Evolutionary conservation across 2,797 vertebrate species (phyloP).

Genomic region (Rhinogobio ventralis): DNA sequence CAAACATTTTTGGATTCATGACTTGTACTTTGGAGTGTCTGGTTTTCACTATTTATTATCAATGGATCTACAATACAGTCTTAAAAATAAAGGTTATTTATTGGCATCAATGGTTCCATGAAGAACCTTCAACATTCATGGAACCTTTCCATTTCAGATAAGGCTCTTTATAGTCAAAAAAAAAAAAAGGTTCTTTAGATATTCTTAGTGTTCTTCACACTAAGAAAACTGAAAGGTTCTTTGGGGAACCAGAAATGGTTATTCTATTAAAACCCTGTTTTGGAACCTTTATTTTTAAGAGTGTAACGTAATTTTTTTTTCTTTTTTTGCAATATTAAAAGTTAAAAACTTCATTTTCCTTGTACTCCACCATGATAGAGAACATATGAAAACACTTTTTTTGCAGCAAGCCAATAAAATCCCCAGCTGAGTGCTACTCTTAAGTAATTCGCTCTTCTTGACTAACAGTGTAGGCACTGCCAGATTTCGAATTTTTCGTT

Average conservation of each 20-base stretch:
- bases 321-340: neutral
- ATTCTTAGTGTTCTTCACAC: neutral
- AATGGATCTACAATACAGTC: neutral
- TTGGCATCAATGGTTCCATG: neutral
- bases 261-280: neutral
- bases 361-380: slow-evolving; percentile 8
- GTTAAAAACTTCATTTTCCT: neutral
- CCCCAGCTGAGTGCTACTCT: slow-evolving; percentile 23
- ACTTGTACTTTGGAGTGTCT: neutral
- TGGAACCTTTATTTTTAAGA: neutral
- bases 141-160: neutral
- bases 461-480: slow-evolving; percentile 42
- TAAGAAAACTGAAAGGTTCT: neutral
- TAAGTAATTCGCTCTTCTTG: slow-evolving; percentile 10
- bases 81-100: neutral
- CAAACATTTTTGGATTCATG: neutral
- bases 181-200: neutral
- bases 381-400: slow-evolving; percentile 49
- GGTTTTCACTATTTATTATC: neutral
- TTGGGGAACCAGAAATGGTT: neutral
- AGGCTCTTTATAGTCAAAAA: neutral
- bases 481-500: slow-evolving; percentile 32
- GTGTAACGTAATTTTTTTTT: neutral
- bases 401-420: slow-evolving; percentile 43
- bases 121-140: neutral